phyloP scores from a whole-genome alignment of 2,888 invertebrate species.

The Lasioglossum zephyrum region DNA sequence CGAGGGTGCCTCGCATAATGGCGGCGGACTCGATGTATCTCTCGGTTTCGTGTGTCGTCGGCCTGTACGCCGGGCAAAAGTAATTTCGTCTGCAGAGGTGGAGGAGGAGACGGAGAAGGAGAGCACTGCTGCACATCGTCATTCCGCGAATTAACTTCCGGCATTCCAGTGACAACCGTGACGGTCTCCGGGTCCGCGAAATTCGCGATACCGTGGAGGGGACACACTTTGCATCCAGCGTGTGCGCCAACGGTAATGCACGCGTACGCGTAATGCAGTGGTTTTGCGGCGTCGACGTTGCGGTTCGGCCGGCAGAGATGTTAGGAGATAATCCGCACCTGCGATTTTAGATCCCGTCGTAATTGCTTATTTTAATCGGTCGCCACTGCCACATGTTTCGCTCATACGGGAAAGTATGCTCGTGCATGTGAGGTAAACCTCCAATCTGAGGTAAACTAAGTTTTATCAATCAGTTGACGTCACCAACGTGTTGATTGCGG shows the following conservation, averaged over 20 bases:
- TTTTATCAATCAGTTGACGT: no score
- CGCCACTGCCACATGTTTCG: neutral
- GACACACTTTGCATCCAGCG: slow-evolving; percentile 9
- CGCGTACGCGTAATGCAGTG: slow-evolving; percentile 39
- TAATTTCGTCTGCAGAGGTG: slow-evolving; percentile 61
- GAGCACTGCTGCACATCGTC: slow-evolving; percentile 53
- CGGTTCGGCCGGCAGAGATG: slow-evolving; percentile 26
- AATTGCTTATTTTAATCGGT: neutral
- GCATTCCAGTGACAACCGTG: slow-evolving; percentile 64
- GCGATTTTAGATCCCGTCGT: neutral
- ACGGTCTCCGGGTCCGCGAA: slow-evolving; percentile 49
- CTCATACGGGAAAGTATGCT: neutral
- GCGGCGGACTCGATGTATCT: slow-evolving; percentile 33
- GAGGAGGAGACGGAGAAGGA: slow-evolving; percentile 31
- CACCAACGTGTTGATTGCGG: no score
- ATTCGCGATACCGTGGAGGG: slow-evolving; percentile 41
- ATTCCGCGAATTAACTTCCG: slow-evolving; percentile 74
- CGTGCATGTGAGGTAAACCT: neutral
- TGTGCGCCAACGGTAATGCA: neutral
- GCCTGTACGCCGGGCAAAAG: slow-evolving; percentile 42
- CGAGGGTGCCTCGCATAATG: slow-evolving; percentile 56
- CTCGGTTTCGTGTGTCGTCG: slow-evolving; percentile 42
- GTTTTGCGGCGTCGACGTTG: slow-evolving; percentile 29
- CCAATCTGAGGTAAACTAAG: no score
- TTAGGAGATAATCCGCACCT: slow-evolving; percentile 24